Base-by-base conservation (phyloP, 1,140 invertebrate species). In the Anastrepha ludens region DNA sequence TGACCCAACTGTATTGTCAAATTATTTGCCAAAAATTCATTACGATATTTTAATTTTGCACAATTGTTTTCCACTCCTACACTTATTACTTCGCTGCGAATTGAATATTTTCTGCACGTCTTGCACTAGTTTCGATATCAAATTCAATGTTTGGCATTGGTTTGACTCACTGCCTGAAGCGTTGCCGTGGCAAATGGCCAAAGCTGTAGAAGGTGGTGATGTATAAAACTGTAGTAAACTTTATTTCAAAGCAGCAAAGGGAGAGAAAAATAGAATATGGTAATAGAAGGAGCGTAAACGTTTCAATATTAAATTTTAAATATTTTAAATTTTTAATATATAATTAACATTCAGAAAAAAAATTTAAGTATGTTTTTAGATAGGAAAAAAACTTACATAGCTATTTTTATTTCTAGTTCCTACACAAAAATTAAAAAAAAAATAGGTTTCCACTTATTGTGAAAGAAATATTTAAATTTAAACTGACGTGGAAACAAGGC, bases 111-210 rank as follows among this genome's bases (percentile, higher is more conserved):
- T 9, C 8, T 20, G 20, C 74, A 81, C 74, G n/a, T 55, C 74
- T 55, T 81, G 74, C 74, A 55, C 74, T 81, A 81, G 47, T 81
- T 81, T 81, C 74, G 47, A 55, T 81, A 81, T 81, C 74, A 55
- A 81, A 81, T 81, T 55, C 74, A 81, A 81, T 55, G 74, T 81
- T 55, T 81, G 20, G 55, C 47, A 81, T 11, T 20, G 58, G 17
- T 55, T 81, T 81, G 74, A n/a, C 74, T 81, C 7, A 1, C 20
- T 81, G 74, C 50, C 74, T 7, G 55, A 29, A 81, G 3, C 17
- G n/a, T 55, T 81, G 47, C 41, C 9, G 55, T 81, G 74, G 47
- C 74, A 81, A 11, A 1, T 20, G n/a, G 74, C 74, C 74, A 81
- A 81, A 29, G 47, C 8, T 55, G 11, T 9, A 3, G 47, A 44